phyloP scores from a whole-genome alignment of 2,797 vertebrate genomes.

The Urophycis tenuis region DNA sequence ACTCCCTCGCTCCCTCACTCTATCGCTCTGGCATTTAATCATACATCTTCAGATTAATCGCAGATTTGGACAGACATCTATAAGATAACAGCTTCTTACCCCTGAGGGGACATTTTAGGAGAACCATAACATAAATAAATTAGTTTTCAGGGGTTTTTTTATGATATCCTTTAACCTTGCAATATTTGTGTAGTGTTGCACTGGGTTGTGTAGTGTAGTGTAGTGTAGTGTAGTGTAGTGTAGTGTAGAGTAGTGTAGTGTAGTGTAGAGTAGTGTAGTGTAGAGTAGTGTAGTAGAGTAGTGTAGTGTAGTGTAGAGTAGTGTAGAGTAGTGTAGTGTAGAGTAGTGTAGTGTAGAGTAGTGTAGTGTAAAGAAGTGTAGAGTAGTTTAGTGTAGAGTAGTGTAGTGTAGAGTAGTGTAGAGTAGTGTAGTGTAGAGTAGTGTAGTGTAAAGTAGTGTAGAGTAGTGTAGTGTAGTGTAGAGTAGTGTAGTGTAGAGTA shows the following conservation, averaged over 20 bases:
- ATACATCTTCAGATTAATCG: not conserved
- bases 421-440: too few relatives aligned
- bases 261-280: too few relatives aligned
- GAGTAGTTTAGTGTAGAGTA: too few relatives aligned
- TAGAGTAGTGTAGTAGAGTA: too few relatives aligned
- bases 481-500: too few relatives aligned
- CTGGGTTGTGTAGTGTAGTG: too few relatives aligned
- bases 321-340: too few relatives aligned
- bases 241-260: not conserved
- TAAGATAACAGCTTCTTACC: conserved; percentile 2
- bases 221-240: not conserved
- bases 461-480: not conserved
- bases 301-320: too few relatives aligned
- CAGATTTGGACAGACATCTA: not conserved
- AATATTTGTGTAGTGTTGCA: not conserved
- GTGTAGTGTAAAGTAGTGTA: not conserved
- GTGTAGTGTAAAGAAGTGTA: too few relatives aligned
- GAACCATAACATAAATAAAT: not conserved
- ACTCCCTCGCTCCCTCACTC: not conserved
- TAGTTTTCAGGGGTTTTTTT: not conserved
- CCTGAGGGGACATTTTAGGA: not conserved
- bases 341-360: too few relatives aligned
- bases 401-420: too few relatives aligned
- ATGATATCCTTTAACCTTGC: not conserved
- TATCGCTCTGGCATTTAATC: conserved; percentile 1